Evolutionary conservation across 2,797 vertebrate genomes (phyloP).

Genomic region (Halcyon leucocephala): DNA sequence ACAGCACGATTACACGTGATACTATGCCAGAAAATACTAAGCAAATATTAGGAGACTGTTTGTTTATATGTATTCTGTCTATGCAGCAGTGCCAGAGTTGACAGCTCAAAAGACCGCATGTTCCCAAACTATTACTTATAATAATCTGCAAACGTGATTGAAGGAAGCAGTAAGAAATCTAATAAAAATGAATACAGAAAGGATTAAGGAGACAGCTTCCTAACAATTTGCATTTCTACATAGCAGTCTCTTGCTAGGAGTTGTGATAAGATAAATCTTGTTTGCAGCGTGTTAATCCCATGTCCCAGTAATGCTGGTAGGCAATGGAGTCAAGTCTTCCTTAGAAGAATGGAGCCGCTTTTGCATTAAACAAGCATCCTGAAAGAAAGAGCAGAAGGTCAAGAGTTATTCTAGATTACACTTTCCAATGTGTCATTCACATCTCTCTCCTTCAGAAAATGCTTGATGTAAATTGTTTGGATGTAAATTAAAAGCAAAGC

Average conservation of each 20-base stretch:
- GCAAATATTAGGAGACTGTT: neutral
- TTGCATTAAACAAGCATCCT: neutral
- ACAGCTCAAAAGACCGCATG: conserved; percentile 47
- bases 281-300: conserved; percentile 57
- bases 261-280: conserved; percentile 60
- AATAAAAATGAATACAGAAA: conserved; percentile 64
- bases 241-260: neutral
- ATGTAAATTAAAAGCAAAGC: neutral
- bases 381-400: neutral
- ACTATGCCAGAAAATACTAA: conserved; percentile 19
- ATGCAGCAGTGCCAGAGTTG: neutral
- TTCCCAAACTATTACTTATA: conserved; percentile 52
- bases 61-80: conserved; percentile 17
- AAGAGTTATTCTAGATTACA: conserved; percentile 8
- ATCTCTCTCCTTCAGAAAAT: neutral
- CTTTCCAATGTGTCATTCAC: neutral
- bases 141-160: conserved; percentile 50
- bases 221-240: conserved; percentile 46
- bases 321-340: neutral
- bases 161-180: conserved; percentile 54
- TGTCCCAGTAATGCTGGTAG: neutral
- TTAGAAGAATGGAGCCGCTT: conserved; percentile 1
- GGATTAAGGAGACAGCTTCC: conserved; percentile 41
- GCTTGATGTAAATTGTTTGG: neutral
- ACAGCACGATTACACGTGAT: conserved; percentile 23